Conservation (phyloP, 1,140 invertebrate species). For the Cyphomyrmex costatus region DNA sequence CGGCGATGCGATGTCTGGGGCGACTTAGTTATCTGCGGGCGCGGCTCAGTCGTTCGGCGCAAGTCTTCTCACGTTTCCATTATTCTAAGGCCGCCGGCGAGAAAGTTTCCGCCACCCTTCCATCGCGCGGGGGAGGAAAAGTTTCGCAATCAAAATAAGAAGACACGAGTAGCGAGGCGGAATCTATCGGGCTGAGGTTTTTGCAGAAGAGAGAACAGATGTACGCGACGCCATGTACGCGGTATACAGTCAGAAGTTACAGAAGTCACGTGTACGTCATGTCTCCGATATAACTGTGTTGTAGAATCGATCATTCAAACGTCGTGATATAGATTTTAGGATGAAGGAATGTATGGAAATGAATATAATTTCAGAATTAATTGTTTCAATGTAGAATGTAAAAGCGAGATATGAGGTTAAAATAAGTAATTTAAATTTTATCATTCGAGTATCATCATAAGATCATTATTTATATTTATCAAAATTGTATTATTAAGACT, state of each 20-base stretch:
- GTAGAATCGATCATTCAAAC: neutral
- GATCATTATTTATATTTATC: neutral
- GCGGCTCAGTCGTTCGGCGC: slow-evolving; percentile 62
- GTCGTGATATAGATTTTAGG: neutral
- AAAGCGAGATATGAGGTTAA: neutral
- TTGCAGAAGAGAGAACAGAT: slow-evolving; percentile 19
- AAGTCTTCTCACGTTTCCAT: slow-evolving; percentile 76
- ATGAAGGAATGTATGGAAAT: too few relatives aligned
- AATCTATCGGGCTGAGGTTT: slow-evolving; percentile 55
- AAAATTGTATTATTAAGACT: neutral
- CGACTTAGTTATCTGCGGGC: slow-evolving; percentile 51
- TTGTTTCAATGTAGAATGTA: neutral
- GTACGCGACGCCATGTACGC: neutral
- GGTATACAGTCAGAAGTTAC: slow-evolving; percentile 34
- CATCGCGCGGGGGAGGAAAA: slow-evolving; percentile 18
- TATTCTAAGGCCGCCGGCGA: slow-evolving; percentile 70
- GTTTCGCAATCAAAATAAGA: slow-evolving; percentile 56
- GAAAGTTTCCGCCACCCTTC: slow-evolving; percentile 64
- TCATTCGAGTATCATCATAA: neutral
- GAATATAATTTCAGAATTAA: neutral
- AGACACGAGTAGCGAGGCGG: slow-evolving; percentile 40
- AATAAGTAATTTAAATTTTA: neutral
- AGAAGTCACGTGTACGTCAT: slow-evolving; percentile 20
- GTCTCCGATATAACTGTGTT: neutral
- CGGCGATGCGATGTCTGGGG: slow-evolving; percentile 51